These are phyloP conservation scores for Gallirallus australis DNA, from an alignment of 2,797 vertebrate genomes.

Conservation along the genomic window DNA sequence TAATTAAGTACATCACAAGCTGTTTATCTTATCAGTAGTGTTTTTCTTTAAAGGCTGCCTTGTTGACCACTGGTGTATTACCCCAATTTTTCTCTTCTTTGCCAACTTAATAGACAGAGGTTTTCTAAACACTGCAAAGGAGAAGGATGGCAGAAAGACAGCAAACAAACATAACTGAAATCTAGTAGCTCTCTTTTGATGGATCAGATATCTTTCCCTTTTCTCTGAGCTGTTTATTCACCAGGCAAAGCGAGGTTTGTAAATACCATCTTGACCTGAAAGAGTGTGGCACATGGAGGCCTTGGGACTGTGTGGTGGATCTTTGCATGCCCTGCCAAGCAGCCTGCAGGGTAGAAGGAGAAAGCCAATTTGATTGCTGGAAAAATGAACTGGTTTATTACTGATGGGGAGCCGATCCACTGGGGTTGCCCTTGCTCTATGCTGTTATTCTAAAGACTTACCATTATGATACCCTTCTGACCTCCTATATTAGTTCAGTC, in stretches of 20 bases:
- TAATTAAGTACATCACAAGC: conserved; percentile 87
- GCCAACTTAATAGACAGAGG: conserved; percentile 36
- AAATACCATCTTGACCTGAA: neutral
- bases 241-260: neutral
- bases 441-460: conserved; percentile 6
- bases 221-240: conserved; percentile 30
- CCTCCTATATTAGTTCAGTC: neutral
- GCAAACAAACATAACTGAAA: neutral
- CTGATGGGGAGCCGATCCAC: neutral
- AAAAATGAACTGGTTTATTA: conserved; percentile 48
- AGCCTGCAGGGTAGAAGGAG: neutral
- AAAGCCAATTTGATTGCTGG: conserved; percentile 1
- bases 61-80: conserved; percentile 73
- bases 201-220: conserved; percentile 3
- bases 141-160: neutral
- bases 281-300: neutral
- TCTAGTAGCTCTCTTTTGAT: neutral
- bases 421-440: neutral
- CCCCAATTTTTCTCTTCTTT: conserved; percentile 43
- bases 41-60: conserved; percentile 77
- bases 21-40: conserved; percentile 83
- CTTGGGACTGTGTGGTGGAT: neutral
- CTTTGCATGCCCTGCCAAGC: neutral
- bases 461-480: conserved; percentile 24
- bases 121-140: conserved; percentile 17